Evolutionary conservation across 2,113 vertebrate species (phyloP).

Genomic region (Hippoglossus stenolepis): DNA sequence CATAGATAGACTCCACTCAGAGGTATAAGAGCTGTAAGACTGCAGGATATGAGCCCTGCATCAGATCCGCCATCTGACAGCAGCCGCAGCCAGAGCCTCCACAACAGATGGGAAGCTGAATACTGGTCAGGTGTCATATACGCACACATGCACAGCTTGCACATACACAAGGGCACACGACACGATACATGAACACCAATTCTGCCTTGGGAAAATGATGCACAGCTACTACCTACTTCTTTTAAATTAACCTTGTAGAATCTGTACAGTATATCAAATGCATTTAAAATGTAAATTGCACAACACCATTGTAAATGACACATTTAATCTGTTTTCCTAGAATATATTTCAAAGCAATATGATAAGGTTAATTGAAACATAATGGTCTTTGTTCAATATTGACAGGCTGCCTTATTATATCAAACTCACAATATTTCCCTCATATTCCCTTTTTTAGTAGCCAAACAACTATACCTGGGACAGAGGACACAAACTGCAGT

Average conservation of each 20-base stretch:
- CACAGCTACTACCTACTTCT: not conserved
- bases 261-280: too few species aligned
- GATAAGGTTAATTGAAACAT: not conserved
- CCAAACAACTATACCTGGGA: not conserved
- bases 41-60: conserved; percentile 47
- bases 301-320: too few species aligned
- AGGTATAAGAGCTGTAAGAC: conserved; percentile 25
- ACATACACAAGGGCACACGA: conserved; percentile 16
- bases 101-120: conserved; percentile 78
- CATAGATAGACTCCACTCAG: conserved; percentile 15
- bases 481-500: conserved; percentile 11
- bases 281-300: too few species aligned
- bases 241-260: not conserved
- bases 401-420: too few species aligned
- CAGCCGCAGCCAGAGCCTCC: conserved; percentile 47
- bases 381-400: too few species aligned
- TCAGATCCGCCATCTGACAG: conserved; percentile 67
- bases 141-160: conserved; percentile 23
- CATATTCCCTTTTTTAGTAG: not conserved
- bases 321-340: not conserved
- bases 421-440: not conserved
- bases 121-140: conserved; percentile 72
- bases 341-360: too few species aligned
- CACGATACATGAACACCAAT: not conserved
- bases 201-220: not conserved